These are phyloP conservation scores for Epirrhoe alternata DNA, from an alignment of 2,888 invertebrate species.

Conservation along the genomic window DNA sequence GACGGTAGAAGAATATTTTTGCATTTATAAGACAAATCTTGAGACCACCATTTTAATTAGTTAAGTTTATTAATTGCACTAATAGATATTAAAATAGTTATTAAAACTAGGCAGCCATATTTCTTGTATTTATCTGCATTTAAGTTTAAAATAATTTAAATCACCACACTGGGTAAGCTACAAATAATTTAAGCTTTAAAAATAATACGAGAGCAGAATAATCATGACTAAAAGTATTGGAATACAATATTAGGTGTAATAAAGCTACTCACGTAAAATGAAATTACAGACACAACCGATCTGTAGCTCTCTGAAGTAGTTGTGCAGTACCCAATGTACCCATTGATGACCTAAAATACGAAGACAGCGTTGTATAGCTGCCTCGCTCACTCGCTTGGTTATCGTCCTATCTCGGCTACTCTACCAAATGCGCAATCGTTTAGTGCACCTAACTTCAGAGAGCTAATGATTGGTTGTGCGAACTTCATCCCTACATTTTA, in stretches of 20 bases:
- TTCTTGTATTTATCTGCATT: not conserved
- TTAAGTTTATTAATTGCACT: not conserved
- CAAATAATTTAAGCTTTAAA: not conserved
- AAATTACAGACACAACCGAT: no score
- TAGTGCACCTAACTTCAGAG: no score
- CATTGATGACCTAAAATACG: no score
- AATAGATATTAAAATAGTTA: not conserved
- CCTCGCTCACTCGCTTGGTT: no score
- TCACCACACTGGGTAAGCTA: not conserved
- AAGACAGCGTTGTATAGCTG: no score
- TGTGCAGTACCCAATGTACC: no score
- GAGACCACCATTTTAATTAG: not conserved
- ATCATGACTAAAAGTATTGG: not conserved
- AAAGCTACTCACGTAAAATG: not conserved
- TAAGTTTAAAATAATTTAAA: not conserved
- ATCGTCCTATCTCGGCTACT: no score
- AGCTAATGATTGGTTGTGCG: no score
- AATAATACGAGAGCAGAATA: not conserved
- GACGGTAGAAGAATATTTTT: constrained; percentile 1
- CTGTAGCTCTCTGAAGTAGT: no score
- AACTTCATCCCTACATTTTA: no score
- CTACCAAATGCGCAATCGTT: no score
- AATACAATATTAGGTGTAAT: not conserved
- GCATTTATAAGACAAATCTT: not conserved
- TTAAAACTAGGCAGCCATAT: not conserved